Evolutionary conservation across 1,140 invertebrate genomes (phyloP), one percentile per base, ranked within the genome.

Genomic region (Ostrea edulis): DNA sequence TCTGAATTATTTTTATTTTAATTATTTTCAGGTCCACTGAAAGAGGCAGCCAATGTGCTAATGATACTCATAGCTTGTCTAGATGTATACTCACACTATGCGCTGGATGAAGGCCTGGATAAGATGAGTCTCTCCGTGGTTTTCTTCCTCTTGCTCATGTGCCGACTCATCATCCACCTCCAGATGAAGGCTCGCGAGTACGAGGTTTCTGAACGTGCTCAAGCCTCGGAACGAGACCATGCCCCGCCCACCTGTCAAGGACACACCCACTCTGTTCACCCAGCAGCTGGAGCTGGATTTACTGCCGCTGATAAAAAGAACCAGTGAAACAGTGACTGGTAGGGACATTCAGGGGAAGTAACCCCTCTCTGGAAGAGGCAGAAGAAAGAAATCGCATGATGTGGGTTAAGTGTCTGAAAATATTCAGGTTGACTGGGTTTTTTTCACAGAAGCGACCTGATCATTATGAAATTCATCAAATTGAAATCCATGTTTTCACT

Each of bases 141-240:
- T 20, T 99, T 99, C 95, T 97, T 98, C 92, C 98, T 99, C 92
- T 98, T 99, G 97, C 95, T 99, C n/a, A 97, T 96, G 81, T 98
- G 98, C 91, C 96, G 98, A 89, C 95, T 99, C 68, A 97, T 99
- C 20, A 97, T 97, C 35, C 91, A 90, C 71, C 90, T 93, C 52
- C 93, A 94, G 85, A 86, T 89, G 29, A 87, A 87, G 55, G 85
- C 87, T 22, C 87, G 87, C 52, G 86, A 89, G 58, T 54, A 81
- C 8, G 87, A 88, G 58, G 84, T 11, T 1, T 7, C 82, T 20
- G 54, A 86, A 55, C 51, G 11, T 54, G 58, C n/a, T 44, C 35
- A 65, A 51, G 51, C n/a, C 53, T 22, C 14, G 0, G 55, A 44
- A 83, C 35, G 5, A 53, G 82, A 62, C 11, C 53, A 55, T 20